Evolutionary conservation across 2,888 invertebrate species (phyloP), one percentile per base, ranked within the genome.

Genomic region (Tetranychus truncatus): DNA sequence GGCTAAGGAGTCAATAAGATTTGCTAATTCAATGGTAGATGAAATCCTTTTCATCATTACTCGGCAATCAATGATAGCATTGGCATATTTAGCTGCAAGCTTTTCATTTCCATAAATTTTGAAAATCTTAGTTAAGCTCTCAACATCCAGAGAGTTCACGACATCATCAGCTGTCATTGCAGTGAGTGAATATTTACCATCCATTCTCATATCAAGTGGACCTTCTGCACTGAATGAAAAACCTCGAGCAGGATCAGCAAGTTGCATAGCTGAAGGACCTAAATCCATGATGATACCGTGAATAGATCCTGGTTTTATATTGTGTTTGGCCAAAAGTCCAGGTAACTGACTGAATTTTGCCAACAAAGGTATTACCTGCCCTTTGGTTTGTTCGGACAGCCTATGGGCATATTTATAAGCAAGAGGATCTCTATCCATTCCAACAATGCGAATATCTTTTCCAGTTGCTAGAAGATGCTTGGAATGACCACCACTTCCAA

Each of bases 151-250:
- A 74, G 87, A 87, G 11, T 91, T 90, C 74, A 96, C 84, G 3
- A 96, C 89, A 83, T 95, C 92, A 67, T 91, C 89, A 4, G 92
- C 96, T 55, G 91, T 92, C 8, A 91, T 88, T 80, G 87, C 87
- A 76, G 88, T 85, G 0, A 88, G 86, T 80, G 85, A 75, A 76
- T 82, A 85, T 8, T 86, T 84, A 0, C 89, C 88, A 84, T 94
- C 92, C 96, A 96, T 96, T 81, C 95, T 86, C 95, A 96, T 96
- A 81, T 96, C 95, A 75, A 96, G 85, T 5, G 90, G 91, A 0
- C 93, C 95, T 84, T 95, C 87, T 82, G 88, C 88, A 73, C 88
- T 89, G 0, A 95, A 81, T 8, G 92, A 88, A 84, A 96, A 96
- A 0, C 96, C 96, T 80, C 96, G 86, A 21, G 86, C 85, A 0